phyloP scores from a whole-genome alignment of 2,113 vertebrate genomes.

The Nerophis lumbriciformis region DNA sequence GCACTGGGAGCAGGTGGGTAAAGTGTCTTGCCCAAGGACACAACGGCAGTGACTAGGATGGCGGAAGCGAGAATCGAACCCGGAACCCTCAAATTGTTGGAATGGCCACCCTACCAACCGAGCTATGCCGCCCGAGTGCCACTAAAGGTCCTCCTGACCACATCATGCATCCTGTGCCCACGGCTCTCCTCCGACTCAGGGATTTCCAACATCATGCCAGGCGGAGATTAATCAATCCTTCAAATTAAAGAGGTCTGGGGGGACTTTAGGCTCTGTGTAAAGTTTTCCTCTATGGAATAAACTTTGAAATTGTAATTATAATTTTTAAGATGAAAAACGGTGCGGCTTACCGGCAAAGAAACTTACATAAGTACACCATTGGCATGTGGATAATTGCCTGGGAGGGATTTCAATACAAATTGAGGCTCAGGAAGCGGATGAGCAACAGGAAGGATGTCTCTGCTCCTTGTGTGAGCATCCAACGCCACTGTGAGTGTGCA shows the following conservation, averaged over 20 bases:
- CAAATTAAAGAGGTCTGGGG: conserved; percentile 55
- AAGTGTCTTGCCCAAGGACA: too few species aligned
- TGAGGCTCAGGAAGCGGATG: conserved; percentile 70
- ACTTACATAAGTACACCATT: conserved; percentile 72
- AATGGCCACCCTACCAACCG: too few species aligned
- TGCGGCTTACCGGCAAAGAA: conserved; percentile 68
- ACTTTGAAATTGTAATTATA: conserved; percentile 71
- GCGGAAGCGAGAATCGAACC: too few species aligned
- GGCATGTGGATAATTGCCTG: conserved; percentile 72
- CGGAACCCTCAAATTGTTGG: too few species aligned
- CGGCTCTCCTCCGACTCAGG: conserved; percentile 34
- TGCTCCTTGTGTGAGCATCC: conserved; percentile 69
- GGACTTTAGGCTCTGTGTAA: conserved; percentile 55
- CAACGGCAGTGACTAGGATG: too few species aligned
- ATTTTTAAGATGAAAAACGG: conserved; percentile 69
- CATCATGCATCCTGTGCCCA: conserved; percentile 52
- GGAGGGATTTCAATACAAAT: conserved; percentile 76
- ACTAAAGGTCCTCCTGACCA: conserved; percentile 69
- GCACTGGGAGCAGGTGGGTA: too few species aligned
- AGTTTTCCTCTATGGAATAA: conserved; percentile 61
- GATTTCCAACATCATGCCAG: conserved; percentile 50
- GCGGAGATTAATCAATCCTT: conserved; percentile 59
- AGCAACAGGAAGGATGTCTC: conserved; percentile 73
- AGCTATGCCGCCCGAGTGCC: too few species aligned
- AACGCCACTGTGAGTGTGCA: conserved; percentile 71